phyloP scores from a whole-genome alignment of 2,113 vertebrate genomes.

The Pogonocichla stellata region DNA sequence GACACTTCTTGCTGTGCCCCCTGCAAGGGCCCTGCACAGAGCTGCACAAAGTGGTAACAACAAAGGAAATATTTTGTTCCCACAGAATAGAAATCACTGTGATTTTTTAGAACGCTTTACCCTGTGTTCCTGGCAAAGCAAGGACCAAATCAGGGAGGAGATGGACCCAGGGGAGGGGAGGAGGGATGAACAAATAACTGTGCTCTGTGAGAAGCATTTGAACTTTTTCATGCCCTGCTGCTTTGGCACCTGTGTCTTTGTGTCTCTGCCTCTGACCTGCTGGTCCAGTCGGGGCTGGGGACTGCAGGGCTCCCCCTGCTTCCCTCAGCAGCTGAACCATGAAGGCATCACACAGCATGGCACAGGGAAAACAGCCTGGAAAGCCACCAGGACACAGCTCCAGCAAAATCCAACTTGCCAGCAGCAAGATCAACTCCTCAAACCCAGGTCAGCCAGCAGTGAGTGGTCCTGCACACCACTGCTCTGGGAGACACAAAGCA shows the following conservation, averaged over 20 bases:
- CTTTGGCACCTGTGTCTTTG: background rate
- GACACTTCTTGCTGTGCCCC: background rate
- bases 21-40: background rate
- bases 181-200: background rate
- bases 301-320: background rate
- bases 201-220: background rate
- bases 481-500: background rate
- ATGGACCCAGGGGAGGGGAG: background rate
- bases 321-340: background rate
- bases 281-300: background rate
- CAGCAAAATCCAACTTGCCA: background rate
- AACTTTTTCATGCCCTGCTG: background rate
- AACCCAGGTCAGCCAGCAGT: background rate
- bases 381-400: background rate
- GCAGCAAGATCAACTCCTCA: background rate
- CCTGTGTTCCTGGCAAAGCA: background rate
- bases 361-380: background rate
- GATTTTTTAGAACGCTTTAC: background rate
- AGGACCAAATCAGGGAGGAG: background rate
- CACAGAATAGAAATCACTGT: background rate
- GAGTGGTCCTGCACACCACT: fast-evolving
- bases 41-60: background rate
- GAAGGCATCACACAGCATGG: background rate
- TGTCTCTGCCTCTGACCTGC: background rate
- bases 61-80: background rate